Evolutionary conservation across 2,888 invertebrate genomes (phyloP).

Genomic region (Sinelater perroti): DNA sequence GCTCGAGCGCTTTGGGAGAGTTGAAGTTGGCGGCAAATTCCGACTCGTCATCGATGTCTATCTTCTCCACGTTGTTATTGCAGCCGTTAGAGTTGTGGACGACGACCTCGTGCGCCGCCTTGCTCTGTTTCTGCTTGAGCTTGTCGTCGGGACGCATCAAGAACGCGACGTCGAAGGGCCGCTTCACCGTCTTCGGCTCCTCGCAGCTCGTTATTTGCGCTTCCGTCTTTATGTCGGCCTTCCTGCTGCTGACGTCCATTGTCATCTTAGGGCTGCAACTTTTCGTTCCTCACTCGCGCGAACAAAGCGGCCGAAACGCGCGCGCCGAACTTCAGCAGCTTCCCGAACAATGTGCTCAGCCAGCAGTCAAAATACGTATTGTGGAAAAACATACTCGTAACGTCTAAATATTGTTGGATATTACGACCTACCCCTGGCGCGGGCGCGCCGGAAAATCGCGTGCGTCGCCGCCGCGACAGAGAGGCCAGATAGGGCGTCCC

Average conservation of each 20-base stretch:
- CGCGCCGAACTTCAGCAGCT: slow-evolving; percentile 33
- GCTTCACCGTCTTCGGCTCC: slow-evolving; percentile 67
- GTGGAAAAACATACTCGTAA: slow-evolving; percentile 59
- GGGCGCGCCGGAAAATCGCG: slow-evolving; percentile 40
- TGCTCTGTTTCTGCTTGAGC: slow-evolving; percentile 67
- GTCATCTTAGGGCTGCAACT: slow-evolving; percentile 67
- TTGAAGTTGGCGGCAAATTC: slow-evolving; percentile 51
- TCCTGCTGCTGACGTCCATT: slow-evolving; percentile 69
- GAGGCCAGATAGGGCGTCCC: slow-evolving; percentile 38
- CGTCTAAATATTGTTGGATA: slow-evolving; percentile 61
- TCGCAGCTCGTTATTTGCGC: slow-evolving; percentile 59
- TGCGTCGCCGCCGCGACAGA: slow-evolving; percentile 41
- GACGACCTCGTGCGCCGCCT: background rate
- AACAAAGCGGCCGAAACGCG: slow-evolving; percentile 9
- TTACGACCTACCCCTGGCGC: slow-evolving; percentile 54
- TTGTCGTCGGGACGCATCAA: slow-evolving; percentile 89
- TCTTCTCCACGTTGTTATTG: slow-evolving; percentile 36
- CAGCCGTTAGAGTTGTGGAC: slow-evolving; percentile 9
- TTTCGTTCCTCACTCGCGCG: slow-evolving; percentile 16
- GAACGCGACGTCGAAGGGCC: slow-evolving; percentile 91
- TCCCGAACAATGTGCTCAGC: slow-evolving; percentile 49
- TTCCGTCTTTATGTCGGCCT: slow-evolving; percentile 57
- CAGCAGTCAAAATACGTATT: slow-evolving; percentile 56
- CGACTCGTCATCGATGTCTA: slow-evolving; percentile 52
- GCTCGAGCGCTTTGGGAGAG: slow-evolving; percentile 39